Evolutionary conservation across 2,113 vertebrate genomes (phyloP).

Genomic region (Sus scrofa): T2T-Sscrofa CM000817.6:90052001-90052500

Average conservation of each 20-base stretch:
- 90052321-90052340: fast-evolving
- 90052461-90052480: background rate
- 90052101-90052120: fast-evolving
- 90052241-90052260: background rate
- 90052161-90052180: background rate
- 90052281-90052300: background rate
- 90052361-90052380: background rate
- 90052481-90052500: background rate
- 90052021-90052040: background rate
- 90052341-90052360: background rate
- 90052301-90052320: background rate
- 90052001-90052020: background rate
- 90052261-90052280: background rate
- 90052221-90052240: too few species aligned
- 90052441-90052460: background rate
- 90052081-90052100: background rate
- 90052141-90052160: background rate
- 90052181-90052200: background rate
- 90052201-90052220: background rate
- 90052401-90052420: background rate
- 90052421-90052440: background rate
- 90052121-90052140: background rate
- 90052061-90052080: background rate
- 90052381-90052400: too few species aligned
- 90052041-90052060: background rate